phyloP scores from a whole-genome alignment of 30 jellyfish, hydroid and myxozoan genomes.

The Clytia hemisphaerica region DNA sequence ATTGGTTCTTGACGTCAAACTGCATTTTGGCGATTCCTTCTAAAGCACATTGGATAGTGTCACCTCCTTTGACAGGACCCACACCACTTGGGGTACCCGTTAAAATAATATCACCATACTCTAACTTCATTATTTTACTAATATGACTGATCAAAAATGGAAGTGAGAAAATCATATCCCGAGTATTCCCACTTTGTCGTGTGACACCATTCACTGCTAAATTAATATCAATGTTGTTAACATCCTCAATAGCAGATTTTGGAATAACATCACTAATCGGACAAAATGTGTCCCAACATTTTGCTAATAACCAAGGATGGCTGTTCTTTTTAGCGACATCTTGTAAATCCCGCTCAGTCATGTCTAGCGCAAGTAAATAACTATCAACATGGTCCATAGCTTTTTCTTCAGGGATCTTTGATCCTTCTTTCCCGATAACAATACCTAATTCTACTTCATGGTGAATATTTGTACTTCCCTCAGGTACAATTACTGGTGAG shows the following conservation, averaged over 20 bases:
- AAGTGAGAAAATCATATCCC: conserved; percentile 71
- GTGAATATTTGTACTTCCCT: conserved; percentile 68
- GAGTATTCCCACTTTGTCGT: conserved; percentile 78
- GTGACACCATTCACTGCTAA: conserved; percentile 51
- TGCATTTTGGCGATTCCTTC: conserved; percentile 40
- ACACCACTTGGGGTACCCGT: conserved; percentile 97
- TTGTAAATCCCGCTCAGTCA: conserved; percentile 88
- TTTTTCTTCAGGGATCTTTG: conserved; percentile 46
- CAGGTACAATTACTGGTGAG: conserved; percentile 60
- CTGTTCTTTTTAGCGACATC: conserved; percentile 67
- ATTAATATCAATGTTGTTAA: conserved; percentile 64
- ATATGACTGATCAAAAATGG: conserved; percentile 66
- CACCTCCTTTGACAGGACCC: conserved; percentile 73
- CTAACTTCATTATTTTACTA: conserved; percentile 67
- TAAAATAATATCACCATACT: conserved; percentile 70
- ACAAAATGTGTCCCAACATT: conserved; percentile 95
- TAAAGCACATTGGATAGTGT: conserved; percentile 65
- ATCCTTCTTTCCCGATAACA: conserved; percentile 74
- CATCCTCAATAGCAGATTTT: conserved; percentile 34
- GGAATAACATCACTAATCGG: conserved; percentile 76
- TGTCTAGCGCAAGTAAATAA: conserved; percentile 81
- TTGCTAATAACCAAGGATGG: conserved; percentile 85
- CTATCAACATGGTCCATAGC: conserved; percentile 85
- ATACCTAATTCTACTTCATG: conserved; percentile 96
- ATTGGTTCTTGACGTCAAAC: no score